Evolutionary conservation across 2,888 invertebrate species (phyloP), one percentile per base, ranked within the genome.

Genomic region (Amphipyra berbera): DNA sequence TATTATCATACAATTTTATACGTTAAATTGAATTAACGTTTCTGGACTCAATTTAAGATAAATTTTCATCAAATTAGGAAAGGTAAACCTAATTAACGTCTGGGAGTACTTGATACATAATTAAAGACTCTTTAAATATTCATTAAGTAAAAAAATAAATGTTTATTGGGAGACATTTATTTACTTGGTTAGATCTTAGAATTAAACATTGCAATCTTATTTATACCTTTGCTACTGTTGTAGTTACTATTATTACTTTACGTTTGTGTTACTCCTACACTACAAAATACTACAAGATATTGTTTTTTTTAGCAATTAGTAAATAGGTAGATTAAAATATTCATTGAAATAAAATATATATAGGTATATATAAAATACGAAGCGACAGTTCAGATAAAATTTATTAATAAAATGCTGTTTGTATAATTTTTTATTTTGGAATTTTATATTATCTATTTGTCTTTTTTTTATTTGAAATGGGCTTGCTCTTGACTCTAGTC

Each of bases 31-130:
- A 73, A 55, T 57, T 62, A 10, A 44, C 41, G 49, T 30, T 14
- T 13, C 8, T 50, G 15, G n/a, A 53, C 38, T 72, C 47, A 47
- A 71, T 70, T 61, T 55, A 3, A 42, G 47, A 45, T 9, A 49
- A 21, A 37, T 45, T 47, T 52, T 62, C 41, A 77, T 67, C 12
- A 67, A 66, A 37, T 66, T 59, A 49, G 12, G 14, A 56, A 53
- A 58, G n/a, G 53, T 59, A 40, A 57, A 54, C 10, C 9, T 61
- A 57, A 50, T 61, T 62, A 73, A 47, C 14, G 38, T 52, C 53
- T 42, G 7, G 52, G 33, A 45, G 58, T 15, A 41, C 68, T 62
- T 76, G 49, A 47, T 44, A 35, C 35, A 54, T 67, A 59, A 62
- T 72, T 61, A 45, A 53, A 33, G 35, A 44, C 13, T 33, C 41